phyloP scores from a whole-genome alignment of 64 coral and sea anemone genomes.

The Pocillopora damicornis region DNA sequence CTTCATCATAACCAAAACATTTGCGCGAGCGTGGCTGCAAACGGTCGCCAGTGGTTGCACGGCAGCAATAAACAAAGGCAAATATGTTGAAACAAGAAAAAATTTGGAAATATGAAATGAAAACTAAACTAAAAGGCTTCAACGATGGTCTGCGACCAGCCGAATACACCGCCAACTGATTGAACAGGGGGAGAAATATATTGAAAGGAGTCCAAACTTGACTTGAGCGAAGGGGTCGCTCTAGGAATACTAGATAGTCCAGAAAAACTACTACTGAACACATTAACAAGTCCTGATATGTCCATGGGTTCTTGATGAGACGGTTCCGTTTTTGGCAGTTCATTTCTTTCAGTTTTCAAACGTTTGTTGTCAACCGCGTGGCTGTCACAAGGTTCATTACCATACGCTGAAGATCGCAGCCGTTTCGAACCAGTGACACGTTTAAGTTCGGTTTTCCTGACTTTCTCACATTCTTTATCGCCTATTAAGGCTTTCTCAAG shows the following conservation, averaged over 20 bases:
- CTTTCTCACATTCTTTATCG: conserved; percentile 2
- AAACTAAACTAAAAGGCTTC: conserved; percentile 54
- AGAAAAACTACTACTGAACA: conserved; percentile 88
- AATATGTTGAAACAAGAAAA: not conserved
- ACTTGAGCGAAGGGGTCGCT: conserved; percentile 47
- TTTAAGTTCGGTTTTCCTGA: conserved; percentile 43
- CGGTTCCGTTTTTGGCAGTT: conserved; percentile 24
- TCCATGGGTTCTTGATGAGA: conserved; percentile 87
- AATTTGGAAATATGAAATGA: not conserved
- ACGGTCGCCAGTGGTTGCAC: not conserved
- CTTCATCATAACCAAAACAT: conserved; percentile 30
- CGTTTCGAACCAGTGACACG: conserved; percentile 77
- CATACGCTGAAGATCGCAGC: conserved; percentile 52
- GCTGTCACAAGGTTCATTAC: conserved; percentile 91
- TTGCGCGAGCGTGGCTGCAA: not conserved
- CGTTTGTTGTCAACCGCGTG: conserved; percentile 90
- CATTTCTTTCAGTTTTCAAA: conserved; percentile 64
- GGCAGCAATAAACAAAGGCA: conserved; percentile 16
- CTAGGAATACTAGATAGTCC: conserved; percentile 79
- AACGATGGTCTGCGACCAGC: conserved; percentile 79
- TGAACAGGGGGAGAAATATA: conserved; percentile 22
- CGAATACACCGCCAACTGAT: conserved; percentile 39
- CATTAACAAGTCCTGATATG: conserved; percentile 82
- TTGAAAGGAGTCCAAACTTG: conserved; percentile 60
- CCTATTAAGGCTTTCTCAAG: conserved; percentile 25